Conservation (phyloP, 2,888 invertebrate species). For the Hemicrepidius hirtus region DNA sequence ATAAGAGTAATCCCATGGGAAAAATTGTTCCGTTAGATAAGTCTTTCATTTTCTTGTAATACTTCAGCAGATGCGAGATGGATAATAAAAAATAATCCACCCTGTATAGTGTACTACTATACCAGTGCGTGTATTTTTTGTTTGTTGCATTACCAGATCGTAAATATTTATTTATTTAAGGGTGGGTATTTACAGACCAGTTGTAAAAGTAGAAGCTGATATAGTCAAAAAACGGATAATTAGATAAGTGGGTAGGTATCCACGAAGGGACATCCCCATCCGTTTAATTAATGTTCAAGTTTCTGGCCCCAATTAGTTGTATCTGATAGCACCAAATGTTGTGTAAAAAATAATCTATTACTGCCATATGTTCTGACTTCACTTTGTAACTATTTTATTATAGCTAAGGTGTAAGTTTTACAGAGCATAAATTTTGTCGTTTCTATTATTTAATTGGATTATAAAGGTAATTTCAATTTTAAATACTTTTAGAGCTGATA, state of each 20-base stretch:
- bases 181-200: constrained; percentile 21
- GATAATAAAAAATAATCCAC: no score
- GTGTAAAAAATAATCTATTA: constrained; percentile 57
- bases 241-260: constrained; percentile 42
- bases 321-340: constrained; percentile 57
- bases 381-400: constrained; percentile 48
- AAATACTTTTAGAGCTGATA: constrained; percentile 36
- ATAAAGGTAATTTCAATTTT: constrained; percentile 41
- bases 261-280: constrained; percentile 44
- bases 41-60: no score
- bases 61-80: no score
- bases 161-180: no score
- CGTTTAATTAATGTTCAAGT: constrained; percentile 53
- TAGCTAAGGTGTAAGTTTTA: constrained; percentile 51
- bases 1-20: no score
- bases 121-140: no score
- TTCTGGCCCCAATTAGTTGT: constrained; percentile 55
- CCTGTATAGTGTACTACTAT: no score
- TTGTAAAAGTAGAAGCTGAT: constrained; percentile 39
- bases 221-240: constrained; percentile 44
- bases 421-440: constrained; percentile 46
- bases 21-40: no score
- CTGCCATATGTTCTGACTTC: constrained; percentile 53
- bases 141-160: no score
- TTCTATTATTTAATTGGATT: constrained; percentile 51